A percentile compares a stretch with the other conserved stretches of the same genome.
These are phyloP conservation scores for Equus przewalskii DNA, from an alignment of 2,113 vertebrate species.

Conservation along the genomic window DNA sequence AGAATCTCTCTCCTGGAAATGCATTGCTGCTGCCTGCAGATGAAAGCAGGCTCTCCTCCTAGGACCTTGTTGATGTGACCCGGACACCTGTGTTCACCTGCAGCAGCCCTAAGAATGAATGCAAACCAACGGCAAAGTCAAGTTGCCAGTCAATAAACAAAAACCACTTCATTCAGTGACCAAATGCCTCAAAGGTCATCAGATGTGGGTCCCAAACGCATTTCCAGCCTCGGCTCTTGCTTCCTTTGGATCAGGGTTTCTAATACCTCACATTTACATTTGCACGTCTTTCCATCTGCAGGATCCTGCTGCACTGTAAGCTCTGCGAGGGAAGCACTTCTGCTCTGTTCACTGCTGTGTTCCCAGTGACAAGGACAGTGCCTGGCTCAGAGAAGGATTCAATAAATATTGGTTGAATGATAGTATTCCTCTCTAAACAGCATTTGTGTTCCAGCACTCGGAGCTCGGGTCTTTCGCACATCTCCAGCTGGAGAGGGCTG, in stretches of 20 bases:
- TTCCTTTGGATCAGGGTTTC: not conserved
- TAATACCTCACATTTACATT: not conserved
- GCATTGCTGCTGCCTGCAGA: not conserved
- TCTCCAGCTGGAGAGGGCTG: not conserved
- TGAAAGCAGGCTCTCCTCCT: not conserved
- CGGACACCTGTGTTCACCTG: not conserved
- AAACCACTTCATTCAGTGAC: not conserved
- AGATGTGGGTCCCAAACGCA: not conserved
- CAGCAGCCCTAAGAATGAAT: not conserved
- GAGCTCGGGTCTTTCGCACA: not conserved
- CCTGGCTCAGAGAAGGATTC: not conserved
- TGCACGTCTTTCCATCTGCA: not conserved
- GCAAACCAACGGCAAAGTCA: not conserved
- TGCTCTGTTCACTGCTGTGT: not conserved
- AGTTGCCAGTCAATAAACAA: not conserved
- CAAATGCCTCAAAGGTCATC: not conserved
- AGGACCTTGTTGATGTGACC: not conserved
- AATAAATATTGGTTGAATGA: not conserved
- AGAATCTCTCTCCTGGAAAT: slow-evolving; percentile 39
- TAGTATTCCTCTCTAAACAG: not conserved
- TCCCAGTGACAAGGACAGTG: not conserved
- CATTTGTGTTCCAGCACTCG: not conserved
- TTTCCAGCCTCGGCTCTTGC: not conserved
- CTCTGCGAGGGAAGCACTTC: not conserved
- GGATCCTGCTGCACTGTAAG: not conserved